Evolutionary conservation across 2,888 invertebrate species (phyloP).

Genomic region (Mylabris sibirica): DNA sequence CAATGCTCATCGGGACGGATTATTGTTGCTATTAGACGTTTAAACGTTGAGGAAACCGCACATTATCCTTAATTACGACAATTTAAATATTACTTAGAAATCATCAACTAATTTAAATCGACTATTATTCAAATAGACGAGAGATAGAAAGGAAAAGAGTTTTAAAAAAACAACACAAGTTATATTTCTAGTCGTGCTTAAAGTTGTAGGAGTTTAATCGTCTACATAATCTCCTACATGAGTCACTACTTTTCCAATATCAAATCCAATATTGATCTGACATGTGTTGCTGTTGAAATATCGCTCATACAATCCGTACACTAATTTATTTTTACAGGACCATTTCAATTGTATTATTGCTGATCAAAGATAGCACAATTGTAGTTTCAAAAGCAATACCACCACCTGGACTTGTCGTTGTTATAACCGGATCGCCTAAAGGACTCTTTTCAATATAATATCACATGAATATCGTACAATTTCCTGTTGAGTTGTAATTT

Average conservation of each 20-base stretch:
- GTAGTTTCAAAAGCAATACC: constrained; percentile 2
- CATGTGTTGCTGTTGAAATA: constrained; percentile 30
- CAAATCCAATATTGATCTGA: constrained; percentile 27
- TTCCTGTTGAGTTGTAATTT: neutral
- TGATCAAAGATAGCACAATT: constrained; percentile 26
- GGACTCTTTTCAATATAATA: constrained; percentile 5
- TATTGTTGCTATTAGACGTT: constrained; percentile 24
- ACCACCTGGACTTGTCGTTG: neutral
- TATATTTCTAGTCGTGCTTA: constrained; percentile 2
- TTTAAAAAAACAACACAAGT: neutral
- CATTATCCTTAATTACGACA: constrained; percentile 21
- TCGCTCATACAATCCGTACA: constrained; percentile 21
- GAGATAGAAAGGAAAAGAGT: neutral
- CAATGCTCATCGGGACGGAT: constrained; percentile 36
- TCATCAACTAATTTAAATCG: constrained; percentile 10
- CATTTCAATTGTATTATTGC: constrained; percentile 31
- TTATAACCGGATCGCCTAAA: neutral
- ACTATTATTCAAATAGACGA: neutral
- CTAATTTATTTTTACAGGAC: constrained; percentile 29
- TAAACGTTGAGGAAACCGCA: constrained; percentile 29
- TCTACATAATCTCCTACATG: constrained; percentile 23
- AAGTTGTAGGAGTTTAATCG: constrained; percentile 28
- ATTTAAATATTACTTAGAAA: constrained; percentile 9
- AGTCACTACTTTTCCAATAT: constrained; percentile 29
- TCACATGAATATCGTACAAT: neutral